Evolutionary conservation across 2,797 vertebrate genomes (phyloP).

Genomic region (Eutrigla gurnardus): DNA sequence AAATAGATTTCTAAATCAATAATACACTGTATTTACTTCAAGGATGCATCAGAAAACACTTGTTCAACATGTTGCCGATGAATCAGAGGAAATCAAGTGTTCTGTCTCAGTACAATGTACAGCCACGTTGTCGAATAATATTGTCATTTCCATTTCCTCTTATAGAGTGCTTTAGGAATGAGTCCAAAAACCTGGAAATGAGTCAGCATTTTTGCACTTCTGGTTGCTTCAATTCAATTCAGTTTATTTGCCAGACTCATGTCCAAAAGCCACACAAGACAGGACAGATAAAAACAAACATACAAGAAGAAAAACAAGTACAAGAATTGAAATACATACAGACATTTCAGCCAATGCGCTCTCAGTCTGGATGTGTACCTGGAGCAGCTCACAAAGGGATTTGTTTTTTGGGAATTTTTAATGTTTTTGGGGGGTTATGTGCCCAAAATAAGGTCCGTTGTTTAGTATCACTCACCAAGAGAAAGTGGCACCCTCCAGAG

Average conservation of each 20-base stretch:
- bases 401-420: no score
- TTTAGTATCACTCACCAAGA: no score
- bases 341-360: no score
- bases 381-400: no score
- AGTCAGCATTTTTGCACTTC: background rate
- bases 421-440: no score
- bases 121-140: background rate
- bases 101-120: background rate
- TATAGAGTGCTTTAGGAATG: background rate
- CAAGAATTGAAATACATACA: no score
- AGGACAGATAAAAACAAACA: no score
- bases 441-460: no score
- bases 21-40: background rate
- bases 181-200: background rate
- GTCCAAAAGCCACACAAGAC: no score
- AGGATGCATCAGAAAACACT: background rate
- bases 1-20: background rate
- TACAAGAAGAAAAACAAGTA: no score
- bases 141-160: slow-evolving; percentile 16
- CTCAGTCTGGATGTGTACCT: no score
- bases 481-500: background rate
- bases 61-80: background rate
- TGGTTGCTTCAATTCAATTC: background rate
- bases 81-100: background rate
- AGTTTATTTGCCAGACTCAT: no score